These are phyloP conservation scores for Jordanella pulchra DNA, from an alignment of 2,797 vertebrate genomes.

Conservation along the genomic window DNA sequence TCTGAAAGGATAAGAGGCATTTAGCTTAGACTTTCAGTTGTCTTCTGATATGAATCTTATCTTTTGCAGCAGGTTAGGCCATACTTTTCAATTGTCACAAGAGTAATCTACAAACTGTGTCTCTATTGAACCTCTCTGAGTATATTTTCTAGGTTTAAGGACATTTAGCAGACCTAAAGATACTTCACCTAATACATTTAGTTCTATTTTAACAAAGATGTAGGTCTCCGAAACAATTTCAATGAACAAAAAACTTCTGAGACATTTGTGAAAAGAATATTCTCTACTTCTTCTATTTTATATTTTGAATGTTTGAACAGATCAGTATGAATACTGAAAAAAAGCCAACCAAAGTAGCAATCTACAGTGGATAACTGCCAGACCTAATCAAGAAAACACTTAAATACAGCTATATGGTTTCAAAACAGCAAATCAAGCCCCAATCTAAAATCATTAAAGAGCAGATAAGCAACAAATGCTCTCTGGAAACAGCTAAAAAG, in stretches of 20 bases:
- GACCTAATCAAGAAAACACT: not conserved
- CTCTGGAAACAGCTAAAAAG: not conserved
- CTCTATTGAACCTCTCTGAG: not conserved
- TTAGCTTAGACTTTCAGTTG: not conserved
- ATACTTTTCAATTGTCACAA: not conserved
- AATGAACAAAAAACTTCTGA: not conserved
- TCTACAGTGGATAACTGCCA: not conserved
- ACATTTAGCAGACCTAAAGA: not conserved
- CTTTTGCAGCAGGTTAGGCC: not conserved
- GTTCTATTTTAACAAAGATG: not conserved
- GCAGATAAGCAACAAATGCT: not conserved
- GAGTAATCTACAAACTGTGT: not conserved
- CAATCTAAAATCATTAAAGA: not conserved
- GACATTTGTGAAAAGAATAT: not conserved
- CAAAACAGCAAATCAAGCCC: not conserved
- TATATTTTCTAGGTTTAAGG: not conserved
- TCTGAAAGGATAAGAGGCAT: not conserved
- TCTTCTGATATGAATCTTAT: not conserved
- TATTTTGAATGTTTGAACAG: not conserved
- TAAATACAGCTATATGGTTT: not conserved
- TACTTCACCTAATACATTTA: not conserved
- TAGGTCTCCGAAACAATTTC: not conserved
- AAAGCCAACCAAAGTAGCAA: not conserved
- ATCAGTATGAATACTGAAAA: not conserved
- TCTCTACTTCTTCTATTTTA: not conserved